Evolutionary conservation across 1,140 invertebrate species (phyloP).

Genomic region (Condylostylus longicornis): DNA sequence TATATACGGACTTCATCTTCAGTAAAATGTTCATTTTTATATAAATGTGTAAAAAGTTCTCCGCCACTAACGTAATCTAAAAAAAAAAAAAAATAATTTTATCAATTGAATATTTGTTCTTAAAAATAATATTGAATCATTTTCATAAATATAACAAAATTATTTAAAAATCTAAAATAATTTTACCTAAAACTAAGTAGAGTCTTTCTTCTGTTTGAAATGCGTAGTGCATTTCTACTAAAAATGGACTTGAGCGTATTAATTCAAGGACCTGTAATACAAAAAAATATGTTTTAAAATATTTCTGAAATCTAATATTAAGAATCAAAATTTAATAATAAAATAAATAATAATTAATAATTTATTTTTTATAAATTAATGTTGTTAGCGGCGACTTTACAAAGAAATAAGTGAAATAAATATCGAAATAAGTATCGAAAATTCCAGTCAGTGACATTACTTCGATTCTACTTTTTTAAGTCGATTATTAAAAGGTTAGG

Average conservation of each 20-base stretch:
- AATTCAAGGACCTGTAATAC: constrained; percentile 62
- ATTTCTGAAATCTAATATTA: neutral
- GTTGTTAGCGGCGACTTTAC: too few relatives aligned
- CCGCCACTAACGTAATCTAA: constrained; percentile 87
- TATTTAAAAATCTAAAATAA: too few relatives aligned
- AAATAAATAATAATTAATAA: too few relatives aligned
- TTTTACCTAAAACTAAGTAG: constrained; percentile 76
- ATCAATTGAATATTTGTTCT: too few relatives aligned
- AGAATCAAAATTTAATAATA: too few relatives aligned
- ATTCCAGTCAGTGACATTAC: too few relatives aligned
- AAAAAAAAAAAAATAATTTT: constrained; percentile 26
- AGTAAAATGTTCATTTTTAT: constrained; percentile 71
- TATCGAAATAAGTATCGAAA: too few relatives aligned
- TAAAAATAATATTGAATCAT: too few relatives aligned
- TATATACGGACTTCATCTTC: constrained; percentile 75
- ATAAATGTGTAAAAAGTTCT: constrained; percentile 83
- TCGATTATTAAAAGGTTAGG: too few relatives aligned
- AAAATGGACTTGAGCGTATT: constrained; percentile 74
- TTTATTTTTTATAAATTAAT: too few relatives aligned
- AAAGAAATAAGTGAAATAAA: too few relatives aligned
- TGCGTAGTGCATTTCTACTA: constrained; percentile 85
- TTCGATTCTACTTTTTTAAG: too few relatives aligned
- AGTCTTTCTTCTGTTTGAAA: constrained; percentile 87
- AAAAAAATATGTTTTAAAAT: neutral
- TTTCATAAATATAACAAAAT: neutral